Evolutionary conservation across 2,888 invertebrate species (phyloP).

Genomic region (Silvanus unidentatus): DNA sequence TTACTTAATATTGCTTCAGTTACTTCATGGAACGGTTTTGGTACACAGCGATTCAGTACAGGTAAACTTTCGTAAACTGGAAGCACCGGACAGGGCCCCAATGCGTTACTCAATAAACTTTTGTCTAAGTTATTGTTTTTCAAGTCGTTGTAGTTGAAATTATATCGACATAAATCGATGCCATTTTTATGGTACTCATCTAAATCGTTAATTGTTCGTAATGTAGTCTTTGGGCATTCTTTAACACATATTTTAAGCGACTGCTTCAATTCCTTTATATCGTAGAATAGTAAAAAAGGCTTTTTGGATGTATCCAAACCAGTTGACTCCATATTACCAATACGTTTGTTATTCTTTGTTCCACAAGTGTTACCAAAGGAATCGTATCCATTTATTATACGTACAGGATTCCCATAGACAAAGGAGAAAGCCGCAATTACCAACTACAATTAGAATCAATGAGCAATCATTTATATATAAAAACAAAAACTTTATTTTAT

Average conservation of each 20-base stretch:
- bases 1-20: slow-evolving; percentile 59
- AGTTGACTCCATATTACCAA: slow-evolving; percentile 67
- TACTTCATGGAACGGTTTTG: slow-evolving; percentile 62
- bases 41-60: slow-evolving; percentile 83
- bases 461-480: no score
- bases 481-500: background rate
- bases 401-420: slow-evolving; percentile 79
- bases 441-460: slow-evolving; percentile 52
- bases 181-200: slow-evolving; percentile 69
- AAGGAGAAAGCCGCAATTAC: slow-evolving; percentile 81
- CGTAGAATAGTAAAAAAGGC: slow-evolving; percentile 77
- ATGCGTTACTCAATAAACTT: slow-evolving; percentile 42
- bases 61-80: slow-evolving; percentile 75
- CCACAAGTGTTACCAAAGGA: slow-evolving; percentile 95
- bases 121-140: slow-evolving; percentile 33
- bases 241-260: slow-evolving; percentile 87
- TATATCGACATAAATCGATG: slow-evolving; percentile 72
- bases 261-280: slow-evolving; percentile 66
- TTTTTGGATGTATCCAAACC: slow-evolving; percentile 76
- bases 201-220: slow-evolving; percentile 62
- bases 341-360: slow-evolving; percentile 67
- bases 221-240: slow-evolving; percentile 68
- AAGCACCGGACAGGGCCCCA: slow-evolving; percentile 72
- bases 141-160: slow-evolving; percentile 54
- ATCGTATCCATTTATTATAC: slow-evolving; percentile 86